Evolutionary conservation across 2,797 vertebrate species (phyloP), one percentile per base, ranked within the genome.

Genomic region (Xiphorhynchus erythropygius): DNA sequence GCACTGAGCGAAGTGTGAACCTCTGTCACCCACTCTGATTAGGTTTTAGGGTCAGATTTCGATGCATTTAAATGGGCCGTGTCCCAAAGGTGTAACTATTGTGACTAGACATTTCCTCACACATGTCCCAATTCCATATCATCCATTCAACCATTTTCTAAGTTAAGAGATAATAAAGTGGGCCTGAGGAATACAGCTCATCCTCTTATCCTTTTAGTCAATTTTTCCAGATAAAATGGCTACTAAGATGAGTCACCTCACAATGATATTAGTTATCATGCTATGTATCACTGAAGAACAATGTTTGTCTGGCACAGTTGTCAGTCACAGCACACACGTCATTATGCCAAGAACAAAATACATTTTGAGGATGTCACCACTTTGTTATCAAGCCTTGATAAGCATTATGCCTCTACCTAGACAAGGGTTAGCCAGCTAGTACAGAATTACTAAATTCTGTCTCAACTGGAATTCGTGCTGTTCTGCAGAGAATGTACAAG

Each of bases 41-140:
- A 52, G 67, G 47, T 81, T 52, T 90, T 91, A 91, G 89, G 89
- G 93, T 93, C 93, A 93, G 84, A 89, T n/a, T 67, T 39, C 90
- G 85, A 74, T 17, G 9, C 49, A 30, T 62, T 81, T 77, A 77
- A 94, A 82, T 41, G 53, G 52, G 67, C 74, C 13, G 1, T 47
- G 56, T 49, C 64, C 67, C 53, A 56, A 73, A 90, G 37, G 60
- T 60, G 24, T 52, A 79, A 28, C 56, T 73, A 0, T 32, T 70
- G 44, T 57, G 39, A 59, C 27, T 11, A 76, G 78, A 59, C 30
- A 28, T 44, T 84, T 87, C 73, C 50, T 52, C 71, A 67, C 21
- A n/a, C 19, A 17, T 47, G 42, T 78, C 49, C 39, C 39, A 47
- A 63, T 84, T 77, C 44, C 33, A 46, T 7, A 28, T 65, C 41